Evolutionary conservation across 2,113 vertebrate species (phyloP).

Genomic region (Boleophthalmus pectinirostris): DNA sequence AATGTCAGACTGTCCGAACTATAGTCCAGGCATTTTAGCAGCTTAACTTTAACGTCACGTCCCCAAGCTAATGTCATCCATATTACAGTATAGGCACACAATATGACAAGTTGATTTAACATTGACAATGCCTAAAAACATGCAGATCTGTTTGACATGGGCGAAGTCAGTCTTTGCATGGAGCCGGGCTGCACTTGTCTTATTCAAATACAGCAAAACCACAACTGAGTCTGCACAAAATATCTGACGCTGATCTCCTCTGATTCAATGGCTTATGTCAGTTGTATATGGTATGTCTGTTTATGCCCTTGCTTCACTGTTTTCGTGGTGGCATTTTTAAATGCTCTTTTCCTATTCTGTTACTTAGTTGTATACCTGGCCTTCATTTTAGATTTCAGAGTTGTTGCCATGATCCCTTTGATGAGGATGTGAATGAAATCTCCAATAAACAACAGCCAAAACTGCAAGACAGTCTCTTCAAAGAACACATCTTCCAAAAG

Average conservation of each 20-base stretch:
- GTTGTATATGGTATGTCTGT: constrained; percentile 7
- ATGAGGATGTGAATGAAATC: constrained; percentile 66
- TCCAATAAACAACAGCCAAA: constrained; percentile 64
- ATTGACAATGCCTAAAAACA: not conserved
- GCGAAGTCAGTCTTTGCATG: constrained; percentile 15
- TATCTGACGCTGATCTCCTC: not conserved
- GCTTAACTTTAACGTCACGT: not conserved
- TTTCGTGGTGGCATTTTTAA: constrained; percentile 12
- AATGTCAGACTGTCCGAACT: not conserved
- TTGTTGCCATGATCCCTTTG: constrained; percentile 53
- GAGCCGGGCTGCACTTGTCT: constrained; percentile 18
- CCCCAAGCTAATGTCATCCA: not conserved
- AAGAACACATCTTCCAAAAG: constrained; percentile 62
- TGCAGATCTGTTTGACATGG: constrained; percentile 13
- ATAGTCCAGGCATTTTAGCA: not conserved
- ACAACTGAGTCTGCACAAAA: not conserved
- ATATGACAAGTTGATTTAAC: constrained; percentile 15
- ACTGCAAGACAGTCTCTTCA: constrained; percentile 59
- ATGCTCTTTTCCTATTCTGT: constrained; percentile 14
- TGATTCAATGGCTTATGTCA: not conserved
- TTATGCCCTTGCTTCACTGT: constrained; percentile 9
- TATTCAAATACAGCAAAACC: constrained; percentile 13
- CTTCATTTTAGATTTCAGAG: constrained; percentile 43
- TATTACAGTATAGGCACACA: not conserved
- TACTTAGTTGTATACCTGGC: constrained; percentile 57